Evolutionary conservation across 2,113 vertebrate species (phyloP), one percentile per base, ranked within the genome.

Genomic region (Urocolius indicus): DNA sequence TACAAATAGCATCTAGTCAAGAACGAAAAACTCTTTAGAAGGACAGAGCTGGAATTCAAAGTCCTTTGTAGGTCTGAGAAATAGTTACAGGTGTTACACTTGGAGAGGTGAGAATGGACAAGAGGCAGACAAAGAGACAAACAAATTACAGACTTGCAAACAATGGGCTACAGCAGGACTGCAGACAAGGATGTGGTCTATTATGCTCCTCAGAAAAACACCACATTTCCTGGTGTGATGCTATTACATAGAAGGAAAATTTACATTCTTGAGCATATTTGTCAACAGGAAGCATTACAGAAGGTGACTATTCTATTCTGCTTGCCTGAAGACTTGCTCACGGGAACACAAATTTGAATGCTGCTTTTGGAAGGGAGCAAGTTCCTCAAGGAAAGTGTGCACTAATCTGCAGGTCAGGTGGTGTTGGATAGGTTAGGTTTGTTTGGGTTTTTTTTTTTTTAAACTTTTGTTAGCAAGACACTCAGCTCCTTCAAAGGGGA

Each of bases 141-240:
- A 86, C 63, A 95, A 92, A 96, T 93, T 93, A 95, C 68, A 94
- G 65, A 38, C 34, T 81, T 81, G 65, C 57, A 92, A 93, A 91
- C 90, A 96, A 94, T 55, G 20, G 72, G 34, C 52, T 89, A 52
- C 38, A 89, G 52, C 48, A 94, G 45, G 23, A 78, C 83, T 84
- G 48, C 5, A 95, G 93, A 93, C 86, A 89, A 96, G 93, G 86
- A 93, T 89, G 84, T 87, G 74, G 86, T 84, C 75, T 92, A 66
- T 63, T 71, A 92, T 81, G 90, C 90, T 84, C 65, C 38, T 12
- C 76, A 92, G 68, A 87, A 93, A 90, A 92, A 77, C 65, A 83
- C 11, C 30, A 43, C 29, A 24, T 84, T 94, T 97, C 93, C 94
- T 92, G 80, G 68, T 94, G 86, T 19, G 57, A 92, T 92, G 68